Conservation (phyloP, 2,888 invertebrate species). For the Cecidostiba fungosa region DNA sequence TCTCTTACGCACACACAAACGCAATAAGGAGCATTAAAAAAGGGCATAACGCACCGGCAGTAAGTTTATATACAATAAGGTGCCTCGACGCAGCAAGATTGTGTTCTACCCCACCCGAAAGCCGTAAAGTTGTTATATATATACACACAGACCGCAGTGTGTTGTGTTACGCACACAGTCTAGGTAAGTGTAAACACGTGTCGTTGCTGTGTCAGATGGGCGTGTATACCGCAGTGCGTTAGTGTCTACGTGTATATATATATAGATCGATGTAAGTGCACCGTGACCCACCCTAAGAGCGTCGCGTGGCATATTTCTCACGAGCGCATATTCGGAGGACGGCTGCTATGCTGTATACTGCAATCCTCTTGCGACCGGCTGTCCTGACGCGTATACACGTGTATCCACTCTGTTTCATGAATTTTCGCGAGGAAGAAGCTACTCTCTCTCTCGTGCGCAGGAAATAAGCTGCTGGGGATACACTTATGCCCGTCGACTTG, state of each 20-base stretch:
- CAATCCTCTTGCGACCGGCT: slow-evolving; percentile 20
- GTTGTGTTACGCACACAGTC: neutral
- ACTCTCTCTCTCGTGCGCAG: neutral
- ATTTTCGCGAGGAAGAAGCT: slow-evolving; percentile 3
- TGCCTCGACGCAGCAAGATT: slow-evolving; percentile 25
- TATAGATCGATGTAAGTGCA: slow-evolving; percentile 53
- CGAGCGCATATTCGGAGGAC: neutral
- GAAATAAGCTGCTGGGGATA: neutral
- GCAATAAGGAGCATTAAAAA: neutral
- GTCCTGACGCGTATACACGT: neutral
- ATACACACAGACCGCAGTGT: neutral
- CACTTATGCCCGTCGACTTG: slow-evolving; percentile 6
- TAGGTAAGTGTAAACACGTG: slow-evolving; percentile 57
- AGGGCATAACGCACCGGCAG: neutral
- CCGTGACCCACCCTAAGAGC: slow-evolving; percentile 8
- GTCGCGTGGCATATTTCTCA: slow-evolving; percentile 23
- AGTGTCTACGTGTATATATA: neutral
- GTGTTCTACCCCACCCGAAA: neutral
- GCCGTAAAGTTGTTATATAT: slow-evolving; percentile 40
- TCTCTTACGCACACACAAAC: too few species aligned
- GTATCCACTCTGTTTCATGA: slow-evolving; percentile 21
- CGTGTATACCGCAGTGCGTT: neutral
- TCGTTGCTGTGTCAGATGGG: slow-evolving; percentile 36
- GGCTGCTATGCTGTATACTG: slow-evolving; percentile 1
- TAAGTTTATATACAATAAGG: slow-evolving; percentile 16